A percentile compares a stretch with the other conserved stretches of the same genome.
These are phyloP conservation scores for Zaprionus davidi DNA, from an alignment of 1,140 invertebrate genomes.

Conservation along the genomic window DNA sequence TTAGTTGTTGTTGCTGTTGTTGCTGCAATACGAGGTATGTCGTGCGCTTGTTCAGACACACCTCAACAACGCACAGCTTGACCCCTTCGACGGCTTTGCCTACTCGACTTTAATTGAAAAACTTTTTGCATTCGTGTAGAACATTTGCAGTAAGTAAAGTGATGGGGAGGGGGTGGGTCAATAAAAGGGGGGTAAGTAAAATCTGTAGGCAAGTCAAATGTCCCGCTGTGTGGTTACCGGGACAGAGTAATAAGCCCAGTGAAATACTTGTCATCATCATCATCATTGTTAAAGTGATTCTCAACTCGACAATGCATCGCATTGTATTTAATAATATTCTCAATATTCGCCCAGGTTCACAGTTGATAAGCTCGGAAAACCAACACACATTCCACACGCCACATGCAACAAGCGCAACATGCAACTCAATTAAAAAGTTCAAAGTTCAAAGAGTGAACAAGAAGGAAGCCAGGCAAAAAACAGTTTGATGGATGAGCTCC, in stretches of 20 bases:
- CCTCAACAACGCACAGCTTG: slow-evolving; percentile 7
- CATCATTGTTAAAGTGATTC: background rate
- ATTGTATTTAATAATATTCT: background rate
- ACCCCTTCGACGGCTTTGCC: background rate
- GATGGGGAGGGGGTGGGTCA: background rate
- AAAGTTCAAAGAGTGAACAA: background rate
- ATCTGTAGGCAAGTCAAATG: background rate
- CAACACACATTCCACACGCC: background rate
- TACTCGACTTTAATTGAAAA: slow-evolving; percentile 50
- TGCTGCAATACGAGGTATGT: slow-evolving; percentile 6
- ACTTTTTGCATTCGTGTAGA: slow-evolving; percentile 41
- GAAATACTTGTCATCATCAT: background rate
- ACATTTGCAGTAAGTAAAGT: background rate
- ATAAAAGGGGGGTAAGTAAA: background rate
- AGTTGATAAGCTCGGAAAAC: background rate
- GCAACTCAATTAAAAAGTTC: slow-evolving; percentile 37
- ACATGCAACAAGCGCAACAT: slow-evolving; percentile 21
- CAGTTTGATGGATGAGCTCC: slow-evolving; percentile 5
- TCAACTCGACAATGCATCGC: background rate
- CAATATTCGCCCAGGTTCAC: background rate
- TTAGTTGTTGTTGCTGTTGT: slow-evolving; percentile 16
- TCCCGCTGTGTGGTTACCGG: background rate
- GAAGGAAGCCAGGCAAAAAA: background rate
- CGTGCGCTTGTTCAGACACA: slow-evolving; percentile 27
- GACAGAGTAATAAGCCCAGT: too few relatives aligned